Base-by-base conservation (phyloP, 2,797 vertebrate genomes). In the Artibeus jamaicensis region DNA sequence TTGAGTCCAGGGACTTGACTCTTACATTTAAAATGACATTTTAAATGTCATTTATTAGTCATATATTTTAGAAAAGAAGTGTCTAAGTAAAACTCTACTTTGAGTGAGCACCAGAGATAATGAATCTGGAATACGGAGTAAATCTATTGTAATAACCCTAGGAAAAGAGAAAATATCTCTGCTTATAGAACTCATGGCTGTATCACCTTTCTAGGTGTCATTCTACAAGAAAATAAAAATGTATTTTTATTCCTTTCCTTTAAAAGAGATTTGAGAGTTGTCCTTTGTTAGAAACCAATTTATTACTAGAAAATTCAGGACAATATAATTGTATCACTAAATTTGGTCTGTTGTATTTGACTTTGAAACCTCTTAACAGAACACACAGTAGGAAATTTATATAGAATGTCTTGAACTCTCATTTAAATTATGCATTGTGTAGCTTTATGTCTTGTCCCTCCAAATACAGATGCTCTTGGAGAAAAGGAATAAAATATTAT, bases 31-130 rank as follows among this genome's bases (percentile, higher is more conserved):
- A 97, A 73, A 78, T 71, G n/a, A 85, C 42, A 82, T 85, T 91
- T 95, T 70, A 82, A 85, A 65, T 91, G 14, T 62, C 59, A 96
- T 81, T 32, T 9, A 62, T 86, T 93, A 91, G 67, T 12, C 95
- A 53, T 6, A 18, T 62, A 42, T 78, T 95, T 95, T 59, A 96
- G 39, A 26, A 67, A 86, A 57, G 21, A 79, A 55, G 9, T 42
- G 8, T 32, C 10, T 2, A 89, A 84, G 39, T 65, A 59, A 34
- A 71, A 76, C 32, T 89, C 50, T 79, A 57, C 92, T 93, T 55
- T 55, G 44, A 74, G 83, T 79, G 5, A 94, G 12, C 34, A 48
- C 32, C 53, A 86, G 15, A 89, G 62, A 68, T 0, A 77, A 29
- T 42, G n/a, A 84, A 68, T 77, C 24, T 86, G 86, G 73, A 55